Percentiles rank a stretch among this genome's conserved stretches.
Evolutionary conservation across 2,888 invertebrate genomes (phyloP).

Genomic region (Drosophila putrida): DNA sequence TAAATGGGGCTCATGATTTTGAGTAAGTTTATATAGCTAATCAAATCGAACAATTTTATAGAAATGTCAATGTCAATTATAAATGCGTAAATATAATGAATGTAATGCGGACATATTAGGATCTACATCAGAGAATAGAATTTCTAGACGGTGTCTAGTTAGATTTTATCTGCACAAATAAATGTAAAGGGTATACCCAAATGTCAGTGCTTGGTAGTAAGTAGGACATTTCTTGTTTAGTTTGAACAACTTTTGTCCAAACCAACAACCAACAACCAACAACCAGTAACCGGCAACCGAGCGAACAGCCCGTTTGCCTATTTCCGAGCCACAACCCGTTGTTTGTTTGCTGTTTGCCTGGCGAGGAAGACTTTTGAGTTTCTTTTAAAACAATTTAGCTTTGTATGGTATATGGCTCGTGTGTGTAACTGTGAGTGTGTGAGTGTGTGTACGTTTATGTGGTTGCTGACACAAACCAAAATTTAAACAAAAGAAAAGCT

Average conservation of each 20-base stretch:
- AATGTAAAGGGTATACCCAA: constrained; percentile 4
- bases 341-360: constrained; percentile 69
- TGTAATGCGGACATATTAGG: no score
- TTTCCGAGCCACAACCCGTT: constrained; percentile 48
- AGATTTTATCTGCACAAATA: no score
- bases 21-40: no score
- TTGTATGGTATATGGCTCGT: constrained; percentile 53
- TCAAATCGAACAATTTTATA: no score
- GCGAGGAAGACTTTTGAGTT: constrained; percentile 74
- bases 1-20: no score
- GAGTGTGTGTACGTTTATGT: constrained; percentile 66
- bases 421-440: constrained; percentile 19
- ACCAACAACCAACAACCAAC: constrained; percentile 3
- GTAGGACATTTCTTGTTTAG: constrained; percentile 71
- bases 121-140: no score
- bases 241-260: constrained; percentile 65
- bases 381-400: constrained; percentile 81
- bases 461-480: constrained; percentile 81
- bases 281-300: constrained; percentile 17
- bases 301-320: constrained; percentile 41
- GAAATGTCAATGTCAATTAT: no score
- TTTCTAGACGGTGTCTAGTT: no score
- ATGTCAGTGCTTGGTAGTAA: constrained; percentile 1
- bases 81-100: no score
- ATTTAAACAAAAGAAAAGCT: constrained; percentile 80